Base-by-base conservation (phyloP, 2,113 vertebrate genomes). In the Cyprinus carpio region DNA sequence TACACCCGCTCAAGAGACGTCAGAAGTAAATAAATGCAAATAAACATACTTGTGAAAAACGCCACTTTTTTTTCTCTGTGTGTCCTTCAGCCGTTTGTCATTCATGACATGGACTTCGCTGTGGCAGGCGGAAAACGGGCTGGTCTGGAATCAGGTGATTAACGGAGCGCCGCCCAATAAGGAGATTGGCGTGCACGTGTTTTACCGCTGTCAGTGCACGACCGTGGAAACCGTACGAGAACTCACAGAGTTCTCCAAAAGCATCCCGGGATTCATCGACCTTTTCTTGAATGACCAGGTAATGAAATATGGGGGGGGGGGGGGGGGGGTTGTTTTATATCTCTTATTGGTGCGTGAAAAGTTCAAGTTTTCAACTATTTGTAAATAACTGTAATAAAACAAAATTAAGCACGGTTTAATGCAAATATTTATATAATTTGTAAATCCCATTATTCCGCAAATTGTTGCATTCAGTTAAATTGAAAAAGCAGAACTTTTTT, bases 151-250 rank as follows among this genome's bases (percentile, higher is more conserved):
- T 88, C 98, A 99, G 94, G 90, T 98, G 75, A 91, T 96, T 87
- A 96, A 95, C 0, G 96, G 96, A 58, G 95, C 96, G 1, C 97
- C 96, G 0, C 93, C 96, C 74, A 96, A 96, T 93, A 98, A 98
- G 92, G 98, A 99, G 94, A 98, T 98, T 0, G 97, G 97, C 29
- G 97, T 99, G 69, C 98, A 99, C 1, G 97, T 99, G 46, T 99
- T 98, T 93, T 99, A 99, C 91, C 98, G 97, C 92, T 99, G 98
- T 92, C 98, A 99, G 93, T 99, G 97, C 92, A 99, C 97, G 87
- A 95, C 97, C 0, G 98, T 99, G 87, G 98, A 99, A 94, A 99
- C 97, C 0, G 98, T 99, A 88, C 96, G 97, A 8, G 98, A 99
- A 91, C 97, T 99, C 91, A 99, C 96, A 0, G 98, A 99, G 94